Conservation (phyloP, 2,797 vertebrate species). For the Pseudochaenichthys georgianus region DNA sequence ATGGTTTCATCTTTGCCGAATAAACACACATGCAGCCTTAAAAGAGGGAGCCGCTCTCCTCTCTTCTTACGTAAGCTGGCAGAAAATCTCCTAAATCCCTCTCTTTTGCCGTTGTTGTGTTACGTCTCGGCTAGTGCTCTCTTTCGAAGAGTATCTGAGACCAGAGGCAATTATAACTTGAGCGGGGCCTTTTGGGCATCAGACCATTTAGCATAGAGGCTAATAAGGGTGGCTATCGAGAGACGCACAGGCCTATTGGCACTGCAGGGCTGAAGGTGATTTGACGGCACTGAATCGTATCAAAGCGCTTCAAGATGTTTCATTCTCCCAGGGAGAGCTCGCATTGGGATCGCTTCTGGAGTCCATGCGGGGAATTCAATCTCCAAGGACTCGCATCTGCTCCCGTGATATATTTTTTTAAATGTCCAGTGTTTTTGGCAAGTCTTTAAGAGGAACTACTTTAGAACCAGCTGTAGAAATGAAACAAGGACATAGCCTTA, state of each 20-base stretch:
- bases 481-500: not conserved
- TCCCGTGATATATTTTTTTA: not conserved
- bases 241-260: constrained; percentile 19
- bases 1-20: constrained; percentile 74
- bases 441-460: not conserved
- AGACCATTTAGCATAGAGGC: constrained; percentile 74
- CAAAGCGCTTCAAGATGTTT: constrained; percentile 52
- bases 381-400: not conserved
- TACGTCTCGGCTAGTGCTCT: constrained; percentile 81
- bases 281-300: constrained; percentile 39
- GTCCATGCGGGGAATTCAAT: constrained; percentile 16
- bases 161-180: constrained; percentile 90
- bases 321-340: constrained; percentile 6
- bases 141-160: constrained; percentile 86
- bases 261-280: constrained; percentile 28
- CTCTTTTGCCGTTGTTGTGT: constrained; percentile 87
- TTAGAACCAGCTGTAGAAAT: not conserved
- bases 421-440: not conserved
- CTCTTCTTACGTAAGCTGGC: constrained; percentile 79
- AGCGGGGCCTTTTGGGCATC: constrained; percentile 70
- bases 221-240: constrained; percentile 63
- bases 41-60: constrained; percentile 64
- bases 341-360: constrained; percentile 14
- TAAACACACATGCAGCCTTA: constrained; percentile 63
- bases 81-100: constrained; percentile 89